These are phyloP conservation scores for Penaeus vannamei DNA, from an alignment of 1,140 invertebrate genomes.

Conservation along the genomic window DNA sequence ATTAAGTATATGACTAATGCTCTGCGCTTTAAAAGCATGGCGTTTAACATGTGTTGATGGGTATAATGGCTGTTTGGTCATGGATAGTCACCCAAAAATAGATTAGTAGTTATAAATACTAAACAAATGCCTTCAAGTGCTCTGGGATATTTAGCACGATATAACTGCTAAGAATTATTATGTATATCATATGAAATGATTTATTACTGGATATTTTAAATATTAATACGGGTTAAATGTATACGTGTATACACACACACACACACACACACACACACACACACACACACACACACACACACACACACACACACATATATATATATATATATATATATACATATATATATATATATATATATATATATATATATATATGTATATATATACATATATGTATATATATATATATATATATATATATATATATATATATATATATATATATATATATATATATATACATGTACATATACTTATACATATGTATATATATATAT, in stretches of 20 bases:
- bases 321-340: neutral
- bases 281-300: neutral
- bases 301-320: neutral
- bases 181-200: neutral
- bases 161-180: neutral
- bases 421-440: neutral
- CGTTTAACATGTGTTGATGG: no score
- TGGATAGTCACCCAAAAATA: no score
- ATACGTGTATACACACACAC: neutral
- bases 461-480: neutral
- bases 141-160: no score
- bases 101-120: no score
- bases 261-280: neutral
- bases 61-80: no score
- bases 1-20: no score
- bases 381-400: slow-evolving; percentile 1
- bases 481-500: neutral
- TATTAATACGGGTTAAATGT: neutral
- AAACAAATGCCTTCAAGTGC: no score
- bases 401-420: neutral
- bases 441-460: neutral
- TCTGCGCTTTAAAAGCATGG: no score
- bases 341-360: slow-evolving; percentile 18
- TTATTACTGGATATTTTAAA: neutral
- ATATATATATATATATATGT: slow-evolving; percentile 1